These are phyloP conservation scores for Sinohyriopsis cumingii DNA, from an alignment of 2,888 invertebrate genomes.

Conservation along the genomic window DNA sequence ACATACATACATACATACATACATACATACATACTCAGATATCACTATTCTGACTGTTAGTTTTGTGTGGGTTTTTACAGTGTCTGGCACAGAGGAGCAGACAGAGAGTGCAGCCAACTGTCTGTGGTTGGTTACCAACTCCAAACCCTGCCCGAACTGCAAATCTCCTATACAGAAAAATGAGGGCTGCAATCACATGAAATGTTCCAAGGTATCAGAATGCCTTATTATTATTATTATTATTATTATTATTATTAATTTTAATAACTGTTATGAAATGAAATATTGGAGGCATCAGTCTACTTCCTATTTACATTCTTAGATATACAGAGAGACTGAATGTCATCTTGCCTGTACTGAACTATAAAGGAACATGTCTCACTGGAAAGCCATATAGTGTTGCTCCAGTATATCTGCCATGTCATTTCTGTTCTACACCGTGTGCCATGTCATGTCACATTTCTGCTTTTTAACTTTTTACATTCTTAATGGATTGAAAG, in stretches of 20 bases:
- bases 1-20: too few relatives aligned
- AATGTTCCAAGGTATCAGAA: conserved; percentile 78
- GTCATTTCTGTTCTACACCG: too few relatives aligned
- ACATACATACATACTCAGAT: too few relatives aligned
- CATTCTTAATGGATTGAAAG: too few relatives aligned
- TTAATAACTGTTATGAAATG: background rate
- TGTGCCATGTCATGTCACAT: background rate
- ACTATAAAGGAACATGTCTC: too few relatives aligned
- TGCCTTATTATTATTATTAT: background rate
- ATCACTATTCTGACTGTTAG: too few relatives aligned
- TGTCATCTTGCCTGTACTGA: too few relatives aligned
- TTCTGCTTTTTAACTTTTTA: too few relatives aligned
- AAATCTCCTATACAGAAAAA: conserved; percentile 82
- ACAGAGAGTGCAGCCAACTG: conserved; percentile 75
- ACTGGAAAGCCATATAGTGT: too few relatives aligned
- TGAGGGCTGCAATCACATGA: conserved; percentile 83
- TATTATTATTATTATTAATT: too few relatives aligned
- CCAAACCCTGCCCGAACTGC: conserved; percentile 82
- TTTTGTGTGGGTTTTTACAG: conserved; percentile 40
- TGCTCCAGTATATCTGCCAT: background rate
- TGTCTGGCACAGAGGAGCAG: conserved; percentile 68
- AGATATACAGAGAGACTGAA: too few relatives aligned
- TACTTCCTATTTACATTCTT: background rate
- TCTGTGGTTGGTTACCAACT: conserved; percentile 81
- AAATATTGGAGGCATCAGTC: background rate